Evolutionary conservation across 2,888 invertebrate species (phyloP).

Genomic region (Willowsia nigromaculata): DNA sequence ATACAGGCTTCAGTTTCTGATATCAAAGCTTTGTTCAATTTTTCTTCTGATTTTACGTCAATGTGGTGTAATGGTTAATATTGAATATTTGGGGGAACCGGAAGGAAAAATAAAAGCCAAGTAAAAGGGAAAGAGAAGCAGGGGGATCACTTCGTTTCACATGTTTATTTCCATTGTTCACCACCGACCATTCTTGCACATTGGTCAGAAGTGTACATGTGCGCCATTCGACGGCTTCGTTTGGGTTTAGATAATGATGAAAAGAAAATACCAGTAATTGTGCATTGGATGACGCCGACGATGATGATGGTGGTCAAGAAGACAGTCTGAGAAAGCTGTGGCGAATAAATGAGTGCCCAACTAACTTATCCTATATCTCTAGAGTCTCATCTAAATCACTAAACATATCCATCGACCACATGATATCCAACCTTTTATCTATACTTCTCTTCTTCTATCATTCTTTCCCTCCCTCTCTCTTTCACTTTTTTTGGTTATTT

Average conservation of each 20-base stretch:
- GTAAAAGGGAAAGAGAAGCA: background rate
- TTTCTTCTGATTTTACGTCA: background rate
- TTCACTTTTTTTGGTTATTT: conserved; percentile 19
- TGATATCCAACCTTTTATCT: background rate
- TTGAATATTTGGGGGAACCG: background rate
- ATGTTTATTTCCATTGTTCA: background rate
- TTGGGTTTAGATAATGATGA: background rate
- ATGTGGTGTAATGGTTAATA: background rate
- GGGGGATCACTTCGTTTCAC: background rate
- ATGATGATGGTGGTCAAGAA: background rate
- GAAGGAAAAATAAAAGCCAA: conserved; percentile 1
- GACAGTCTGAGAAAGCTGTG: background rate
- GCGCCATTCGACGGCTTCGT: background rate
- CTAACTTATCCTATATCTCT: background rate
- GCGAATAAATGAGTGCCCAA: conserved; percentile 26
- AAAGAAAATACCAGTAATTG: background rate
- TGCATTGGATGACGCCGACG: background rate
- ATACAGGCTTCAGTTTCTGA: background rate
- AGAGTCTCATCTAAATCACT: conserved; percentile 69
- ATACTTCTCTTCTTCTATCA: background rate
- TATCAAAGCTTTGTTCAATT: background rate
- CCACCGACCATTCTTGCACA: background rate
- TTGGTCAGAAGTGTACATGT: background rate
- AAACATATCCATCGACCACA: conserved; percentile 9
- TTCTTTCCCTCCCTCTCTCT: conserved; percentile 15